A percentile compares a stretch with the other conserved stretches of the same genome.
phyloP scores from a whole-genome alignment of 2,888 invertebrate species.

The Drosophila borborema region DNA sequence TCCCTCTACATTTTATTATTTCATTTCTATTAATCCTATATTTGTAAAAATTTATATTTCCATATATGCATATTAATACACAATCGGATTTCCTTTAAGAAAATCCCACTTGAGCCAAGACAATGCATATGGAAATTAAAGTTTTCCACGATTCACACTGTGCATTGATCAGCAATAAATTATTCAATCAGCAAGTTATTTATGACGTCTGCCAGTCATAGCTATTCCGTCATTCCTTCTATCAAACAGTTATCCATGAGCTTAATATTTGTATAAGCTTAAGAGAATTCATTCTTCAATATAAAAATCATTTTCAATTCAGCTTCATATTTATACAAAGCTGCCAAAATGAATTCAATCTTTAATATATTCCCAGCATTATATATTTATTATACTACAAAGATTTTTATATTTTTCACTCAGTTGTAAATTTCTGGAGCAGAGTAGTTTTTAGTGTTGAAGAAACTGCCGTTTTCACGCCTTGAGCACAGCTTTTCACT shows the following conservation, averaged over 20 bases:
- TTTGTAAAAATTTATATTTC: too few species aligned
- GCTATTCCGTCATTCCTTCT: background rate
- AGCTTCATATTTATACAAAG: background rate
- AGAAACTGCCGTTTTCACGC: conserved; percentile 46
- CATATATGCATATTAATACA: too few species aligned
- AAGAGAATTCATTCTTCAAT: background rate
- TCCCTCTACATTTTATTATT: too few species aligned
- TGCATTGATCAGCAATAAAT: background rate
- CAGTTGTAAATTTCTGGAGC: background rate
- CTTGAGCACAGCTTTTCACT: conserved; percentile 60
- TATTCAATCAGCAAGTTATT: background rate
- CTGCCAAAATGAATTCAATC: background rate
- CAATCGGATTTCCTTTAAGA: background rate
- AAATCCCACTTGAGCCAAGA: background rate
- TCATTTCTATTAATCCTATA: too few species aligned
- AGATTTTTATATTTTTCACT: background rate
- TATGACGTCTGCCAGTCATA: background rate
- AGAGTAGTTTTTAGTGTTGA: conserved; percentile 7
- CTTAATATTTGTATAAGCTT: background rate
- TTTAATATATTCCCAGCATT: background rate
- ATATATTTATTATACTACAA: too few species aligned
- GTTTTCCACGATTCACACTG: background rate
- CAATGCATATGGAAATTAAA: background rate
- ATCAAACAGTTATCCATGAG: background rate
- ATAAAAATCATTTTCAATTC: background rate